Evolutionary conservation across 2,888 invertebrate species (phyloP).

Genomic region (Dynastes maya): DNA sequence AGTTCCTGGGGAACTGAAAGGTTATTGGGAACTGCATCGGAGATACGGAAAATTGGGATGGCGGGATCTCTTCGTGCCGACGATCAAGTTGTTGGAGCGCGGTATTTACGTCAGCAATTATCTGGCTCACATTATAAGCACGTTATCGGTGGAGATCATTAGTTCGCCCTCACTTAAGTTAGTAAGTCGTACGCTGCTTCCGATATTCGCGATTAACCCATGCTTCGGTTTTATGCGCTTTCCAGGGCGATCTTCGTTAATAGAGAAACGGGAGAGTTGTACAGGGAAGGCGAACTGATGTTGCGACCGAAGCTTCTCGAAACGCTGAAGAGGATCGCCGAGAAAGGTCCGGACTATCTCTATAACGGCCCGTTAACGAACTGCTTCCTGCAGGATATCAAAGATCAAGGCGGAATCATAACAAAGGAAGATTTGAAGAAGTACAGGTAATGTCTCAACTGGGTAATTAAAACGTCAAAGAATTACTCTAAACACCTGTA

Average conservation of each 20-base stretch:
- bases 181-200: slow-evolving; percentile 57
- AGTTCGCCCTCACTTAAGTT: slow-evolving; percentile 76
- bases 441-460: slow-evolving; percentile 52
- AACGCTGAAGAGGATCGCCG: slow-evolving; percentile 80
- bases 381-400: slow-evolving; percentile 80
- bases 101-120: slow-evolving; percentile 81
- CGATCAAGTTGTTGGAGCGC: slow-evolving; percentile 79
- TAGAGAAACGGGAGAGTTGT: slow-evolving; percentile 75
- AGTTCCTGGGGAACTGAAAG: slow-evolving; percentile 89
- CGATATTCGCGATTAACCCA: slow-evolving; percentile 25
- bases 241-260: slow-evolving; percentile 76
- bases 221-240: neutral
- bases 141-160: slow-evolving; percentile 73
- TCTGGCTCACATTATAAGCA: slow-evolving; percentile 74
- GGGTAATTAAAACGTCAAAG: no score
- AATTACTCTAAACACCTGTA: no score
- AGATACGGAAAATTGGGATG: slow-evolving; percentile 83
- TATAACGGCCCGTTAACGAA: slow-evolving; percentile 83
- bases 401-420: slow-evolving; percentile 63
- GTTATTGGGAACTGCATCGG: slow-evolving; percentile 84
- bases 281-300: slow-evolving; percentile 78
- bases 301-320: slow-evolving; percentile 78
- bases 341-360: slow-evolving; percentile 80
- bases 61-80: slow-evolving; percentile 83
- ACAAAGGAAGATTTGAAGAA: slow-evolving; percentile 57